phyloP scores from a whole-genome alignment of 2,113 vertebrate genomes.

The Podiceps cristatus region DNA sequence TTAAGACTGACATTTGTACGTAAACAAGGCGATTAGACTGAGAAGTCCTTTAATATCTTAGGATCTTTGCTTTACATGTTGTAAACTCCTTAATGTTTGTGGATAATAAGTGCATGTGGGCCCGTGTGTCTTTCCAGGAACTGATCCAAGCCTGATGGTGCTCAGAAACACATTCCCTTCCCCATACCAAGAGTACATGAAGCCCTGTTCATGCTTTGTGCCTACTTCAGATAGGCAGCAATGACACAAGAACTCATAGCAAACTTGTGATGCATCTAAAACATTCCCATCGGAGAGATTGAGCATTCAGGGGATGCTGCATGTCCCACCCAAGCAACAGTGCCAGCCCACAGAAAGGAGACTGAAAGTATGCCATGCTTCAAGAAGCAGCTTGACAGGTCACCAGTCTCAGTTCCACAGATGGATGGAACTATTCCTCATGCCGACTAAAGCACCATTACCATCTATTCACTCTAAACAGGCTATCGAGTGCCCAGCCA shows the following conservation, averaged over 20 bases:
- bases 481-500: not conserved
- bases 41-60: not conserved
- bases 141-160: not conserved
- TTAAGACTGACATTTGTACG: not conserved
- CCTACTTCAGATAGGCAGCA: not conserved
- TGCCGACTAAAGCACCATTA: not conserved
- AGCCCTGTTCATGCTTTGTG: not conserved
- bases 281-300: not conserved
- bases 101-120: not conserved
- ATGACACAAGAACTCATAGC: not conserved
- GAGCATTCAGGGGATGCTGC: not conserved
- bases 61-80: not conserved
- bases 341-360: not conserved
- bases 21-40: not conserved
- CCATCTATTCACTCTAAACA: not conserved
- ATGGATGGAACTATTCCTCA: not conserved
- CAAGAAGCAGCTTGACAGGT: not conserved
- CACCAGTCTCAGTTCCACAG: not conserved
- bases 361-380: not conserved
- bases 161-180: not conserved
- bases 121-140: not conserved
- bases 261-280: not conserved
- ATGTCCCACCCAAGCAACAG: not conserved
- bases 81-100: not conserved
- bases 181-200: not conserved